These are phyloP conservation scores for Diarsia mendica DNA, from an alignment of 2,888 invertebrate genomes.

Conservation along the genomic window DNA sequence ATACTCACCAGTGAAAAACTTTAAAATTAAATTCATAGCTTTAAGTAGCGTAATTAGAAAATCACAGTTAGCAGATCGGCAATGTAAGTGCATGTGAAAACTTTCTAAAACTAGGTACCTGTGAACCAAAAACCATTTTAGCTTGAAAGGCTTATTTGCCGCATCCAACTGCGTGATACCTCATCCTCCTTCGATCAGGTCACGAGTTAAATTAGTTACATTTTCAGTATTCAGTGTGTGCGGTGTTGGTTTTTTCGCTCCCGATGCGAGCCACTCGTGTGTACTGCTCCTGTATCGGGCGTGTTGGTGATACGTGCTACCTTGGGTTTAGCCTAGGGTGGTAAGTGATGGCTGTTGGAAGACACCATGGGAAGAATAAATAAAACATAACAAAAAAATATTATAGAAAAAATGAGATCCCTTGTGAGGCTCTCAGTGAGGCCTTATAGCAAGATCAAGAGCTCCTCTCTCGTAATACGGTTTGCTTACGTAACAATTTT, in stretches of 20 bases:
- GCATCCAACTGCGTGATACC: slow-evolving; percentile 53
- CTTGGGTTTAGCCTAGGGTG: not conserved
- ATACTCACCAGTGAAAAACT: not conserved
- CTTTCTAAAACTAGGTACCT: not conserved
- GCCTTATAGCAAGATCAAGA: too few relatives aligned
- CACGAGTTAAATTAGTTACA: slow-evolving; percentile 81
- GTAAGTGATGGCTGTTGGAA: not conserved
- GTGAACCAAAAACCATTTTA: not conserved
- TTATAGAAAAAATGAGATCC: not conserved
- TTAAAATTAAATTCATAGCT: not conserved
- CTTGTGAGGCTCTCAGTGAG: not conserved
- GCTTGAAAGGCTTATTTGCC: slow-evolving; percentile 37
- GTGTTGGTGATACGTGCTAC: slow-evolving; percentile 35
- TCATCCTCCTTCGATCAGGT: slow-evolving; percentile 63
- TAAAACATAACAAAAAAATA: not conserved
- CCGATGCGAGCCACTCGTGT: slow-evolving; percentile 73
- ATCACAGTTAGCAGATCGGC: not conserved
- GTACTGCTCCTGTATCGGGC: slow-evolving; percentile 58
- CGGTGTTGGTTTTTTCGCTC: slow-evolving; percentile 82
- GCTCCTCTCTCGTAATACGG: too few relatives aligned
- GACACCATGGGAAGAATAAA: not conserved
- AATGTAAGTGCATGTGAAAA: not conserved
- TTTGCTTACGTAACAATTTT: not conserved
- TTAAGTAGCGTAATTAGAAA: not conserved
- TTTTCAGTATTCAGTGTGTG: slow-evolving; percentile 81